Evolutionary conservation across 2,113 vertebrate genomes (phyloP).

Genomic region (Illadopsis cleaveri): DNA sequence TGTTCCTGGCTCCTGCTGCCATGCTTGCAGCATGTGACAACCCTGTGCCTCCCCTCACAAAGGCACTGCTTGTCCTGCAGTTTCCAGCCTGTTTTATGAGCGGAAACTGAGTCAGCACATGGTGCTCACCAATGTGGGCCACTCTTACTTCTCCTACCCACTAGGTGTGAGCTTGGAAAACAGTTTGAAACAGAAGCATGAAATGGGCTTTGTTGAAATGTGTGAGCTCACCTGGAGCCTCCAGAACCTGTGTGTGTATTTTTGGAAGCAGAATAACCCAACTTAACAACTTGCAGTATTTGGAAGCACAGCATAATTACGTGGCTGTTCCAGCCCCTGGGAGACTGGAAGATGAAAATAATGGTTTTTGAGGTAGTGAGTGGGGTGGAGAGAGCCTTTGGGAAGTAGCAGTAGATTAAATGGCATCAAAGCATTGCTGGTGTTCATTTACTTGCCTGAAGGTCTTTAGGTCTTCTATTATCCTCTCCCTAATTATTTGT

Average conservation of each 20-base stretch:
- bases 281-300: neutral
- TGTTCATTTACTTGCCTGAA: neutral
- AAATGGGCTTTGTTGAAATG: neutral
- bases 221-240: neutral
- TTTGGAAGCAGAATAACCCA: neutral
- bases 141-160: neutral
- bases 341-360: neutral
- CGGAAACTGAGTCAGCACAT: neutral
- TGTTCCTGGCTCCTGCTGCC: neutral
- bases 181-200: slow-evolving; percentile 2
- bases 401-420: slow-evolving; percentile 8
- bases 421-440: neutral
- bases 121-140: neutral
- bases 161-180: slow-evolving; percentile 22
- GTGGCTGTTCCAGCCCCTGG: neutral
- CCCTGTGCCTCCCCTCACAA: neutral
- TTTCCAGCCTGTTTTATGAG: neutral
- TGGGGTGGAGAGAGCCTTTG: slow-evolving; percentile 4
- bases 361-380: neutral
- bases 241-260: neutral
- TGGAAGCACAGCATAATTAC: slow-evolving; percentile 7
- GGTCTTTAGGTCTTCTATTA: neutral
- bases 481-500: neutral
- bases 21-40: neutral
- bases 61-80: neutral